phyloP scores from a whole-genome alignment of 2,113 vertebrate genomes.

The Solenodon paradoxus region DNA sequence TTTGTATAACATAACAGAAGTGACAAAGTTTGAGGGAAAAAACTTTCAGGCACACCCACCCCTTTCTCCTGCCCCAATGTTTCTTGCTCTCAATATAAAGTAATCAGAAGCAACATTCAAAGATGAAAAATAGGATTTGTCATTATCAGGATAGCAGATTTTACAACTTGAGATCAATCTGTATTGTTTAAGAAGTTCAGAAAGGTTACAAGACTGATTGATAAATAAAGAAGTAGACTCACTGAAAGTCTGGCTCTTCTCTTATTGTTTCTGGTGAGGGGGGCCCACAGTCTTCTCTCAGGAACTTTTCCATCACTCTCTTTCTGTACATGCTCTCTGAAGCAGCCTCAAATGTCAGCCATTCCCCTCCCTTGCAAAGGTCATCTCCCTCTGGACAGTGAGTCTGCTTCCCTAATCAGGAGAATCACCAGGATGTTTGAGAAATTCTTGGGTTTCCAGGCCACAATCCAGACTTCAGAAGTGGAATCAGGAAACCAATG shows the following conservation, averaged over 20 bases:
- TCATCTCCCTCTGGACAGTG: neutral
- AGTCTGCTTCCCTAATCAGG: neutral
- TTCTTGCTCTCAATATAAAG: neutral
- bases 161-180: conserved; percentile 6
- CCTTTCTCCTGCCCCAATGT: neutral
- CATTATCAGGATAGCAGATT: neutral
- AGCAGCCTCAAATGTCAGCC: neutral
- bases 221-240: conserved; percentile 53
- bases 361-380: neutral
- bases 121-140: neutral
- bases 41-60: neutral
- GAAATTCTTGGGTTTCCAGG: neutral
- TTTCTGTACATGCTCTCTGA: neutral
- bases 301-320: neutral
- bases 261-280: neutral
- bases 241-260: conserved; percentile 25
- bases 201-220: conserved; percentile 38
- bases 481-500: neutral
- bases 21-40: no score
- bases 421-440: neutral
- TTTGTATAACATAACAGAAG: no score
- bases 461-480: neutral
- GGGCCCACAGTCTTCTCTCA: neutral
- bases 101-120: neutral
- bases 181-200: neutral